Evolutionary conservation across 2,113 vertebrate species (phyloP).

Genomic region (Campylomormyrus tamandua): DNA sequence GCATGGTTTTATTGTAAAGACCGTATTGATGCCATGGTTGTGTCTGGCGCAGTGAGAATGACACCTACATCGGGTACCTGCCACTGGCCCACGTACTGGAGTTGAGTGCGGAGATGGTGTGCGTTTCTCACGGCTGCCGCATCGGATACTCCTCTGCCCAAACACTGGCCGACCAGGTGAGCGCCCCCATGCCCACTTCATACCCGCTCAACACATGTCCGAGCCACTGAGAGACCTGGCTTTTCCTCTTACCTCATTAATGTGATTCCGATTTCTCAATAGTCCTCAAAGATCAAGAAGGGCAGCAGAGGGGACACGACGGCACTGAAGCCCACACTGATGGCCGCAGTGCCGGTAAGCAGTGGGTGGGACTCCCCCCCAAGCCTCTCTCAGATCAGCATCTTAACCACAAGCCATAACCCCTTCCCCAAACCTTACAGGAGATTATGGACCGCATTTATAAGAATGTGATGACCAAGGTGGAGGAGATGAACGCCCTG

Average conservation of each 20-base stretch:
- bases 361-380: not conserved
- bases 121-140: conserved; percentile 82
- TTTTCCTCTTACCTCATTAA: not conserved
- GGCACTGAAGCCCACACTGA: conserved; percentile 82
- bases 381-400: not conserved
- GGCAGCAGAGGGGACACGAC: conserved; percentile 95
- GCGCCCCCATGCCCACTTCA: not conserved
- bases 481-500: conserved; percentile 87
- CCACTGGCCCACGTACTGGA: conserved; percentile 92
- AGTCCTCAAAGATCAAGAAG: conserved; percentile 98
- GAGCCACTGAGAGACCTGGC: not conserved
- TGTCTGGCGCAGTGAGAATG: conserved; percentile 69
- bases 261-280: conserved; percentile 19
- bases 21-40: not conserved
- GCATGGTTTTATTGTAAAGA: not conserved
- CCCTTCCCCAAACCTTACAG: conserved; percentile 46
- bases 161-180: conserved; percentile 89
- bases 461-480: conserved; percentile 97
- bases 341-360: conserved; percentile 95
- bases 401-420: not conserved
- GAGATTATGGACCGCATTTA: conserved; percentile 99
- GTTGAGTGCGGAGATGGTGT: conserved; percentile 90
- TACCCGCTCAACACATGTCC: not conserved
- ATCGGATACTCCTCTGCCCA: conserved; percentile 96
- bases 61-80: conserved; percentile 90